Evolutionary conservation across 2,888 invertebrate genomes (phyloP).

Genomic region (Beris chalybata): DNA sequence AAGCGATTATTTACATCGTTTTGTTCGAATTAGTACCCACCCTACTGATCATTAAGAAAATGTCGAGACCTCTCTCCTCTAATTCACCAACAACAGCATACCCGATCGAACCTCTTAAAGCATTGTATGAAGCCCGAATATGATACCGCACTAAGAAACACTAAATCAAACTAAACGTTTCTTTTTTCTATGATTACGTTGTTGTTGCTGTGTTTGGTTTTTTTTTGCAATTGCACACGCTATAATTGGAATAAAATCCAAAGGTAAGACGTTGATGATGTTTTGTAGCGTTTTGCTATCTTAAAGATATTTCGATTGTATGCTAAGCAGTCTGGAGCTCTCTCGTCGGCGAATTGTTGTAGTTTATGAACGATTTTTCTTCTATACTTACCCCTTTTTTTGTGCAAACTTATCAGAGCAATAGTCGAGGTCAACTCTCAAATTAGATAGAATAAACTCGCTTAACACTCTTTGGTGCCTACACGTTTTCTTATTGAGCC

Average conservation of each 20-base stretch:
- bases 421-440: slow-evolving; percentile 10
- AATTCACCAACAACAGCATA: too few species aligned
- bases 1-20: too few species aligned
- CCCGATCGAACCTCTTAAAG: too few species aligned
- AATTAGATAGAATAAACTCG: slow-evolving; percentile 9
- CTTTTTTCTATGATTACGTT: slow-evolving; percentile 4
- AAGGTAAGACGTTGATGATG: neutral
- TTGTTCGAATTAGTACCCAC: too few species aligned
- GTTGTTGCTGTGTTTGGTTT: neutral
- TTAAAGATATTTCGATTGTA: slow-evolving; percentile 16
- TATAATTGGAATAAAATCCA: slow-evolving; percentile 1
- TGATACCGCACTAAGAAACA: neutral
- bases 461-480: neutral
- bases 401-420: slow-evolving; percentile 1
- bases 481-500: slow-evolving; percentile 5
- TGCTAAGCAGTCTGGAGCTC: slow-evolving; percentile 12
- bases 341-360: neutral
- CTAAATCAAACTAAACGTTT: slow-evolving; percentile 21
- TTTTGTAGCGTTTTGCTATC: slow-evolving; percentile 8
- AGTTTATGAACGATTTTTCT: slow-evolving; percentile 14
- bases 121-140: neutral
- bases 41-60: too few species aligned
- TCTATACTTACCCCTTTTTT: too few species aligned
- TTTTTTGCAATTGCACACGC: slow-evolving; percentile 7
- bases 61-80: too few species aligned